Evolutionary conservation across 2,113 vertebrate species (phyloP), one percentile per base, ranked within the genome.

Genomic region (Erinaceus europaeus): DNA sequence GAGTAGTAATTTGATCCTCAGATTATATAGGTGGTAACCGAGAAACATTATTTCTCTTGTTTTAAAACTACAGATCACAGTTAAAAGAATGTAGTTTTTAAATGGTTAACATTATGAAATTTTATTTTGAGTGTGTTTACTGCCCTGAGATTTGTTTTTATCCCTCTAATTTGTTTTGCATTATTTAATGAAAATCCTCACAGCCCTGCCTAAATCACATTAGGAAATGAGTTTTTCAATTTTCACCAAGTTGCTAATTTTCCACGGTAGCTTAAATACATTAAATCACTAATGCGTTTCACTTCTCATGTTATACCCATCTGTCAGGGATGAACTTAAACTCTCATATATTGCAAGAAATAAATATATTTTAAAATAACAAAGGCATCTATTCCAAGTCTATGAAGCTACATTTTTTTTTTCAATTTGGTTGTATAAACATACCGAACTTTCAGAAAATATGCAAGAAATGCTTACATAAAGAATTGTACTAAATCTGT

Each of bases 191-290:
- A 91, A 91, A 95, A 88, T 77, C 76, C 69, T 88, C 62, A 50
- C 42, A 84, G 73, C 5, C 25, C 89, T 93, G 87, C 40, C 27
- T 93, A 90, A 92, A 86, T 86, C 15, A 0, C 52, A 84, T 90
- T 88, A 91, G 55, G 67, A 95, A 93, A 91, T 92, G 50, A 93
- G 50, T 79, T 94, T 93, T 94, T 69, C 68, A 86, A 86, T 93
- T 93, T 92, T 93, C 38, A 71, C 17, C 57, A 92, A 86, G 46
- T 90, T 86, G 73, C 53, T 89, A 88, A 92, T 94, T 93, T 94
- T 93, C 84, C 77, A 84, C 4, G 27, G 88, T 86, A 83, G 76
- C 73, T 95, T 90, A 92, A 93, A 88, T 86, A 92, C 50, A 62
- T 84, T 94, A 92, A 94, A 94, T 90, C 73, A 84, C 77, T 64